Base-by-base conservation (phyloP, 2,888 invertebrate genomes). In the Gastrophysa polygoni region DNA sequence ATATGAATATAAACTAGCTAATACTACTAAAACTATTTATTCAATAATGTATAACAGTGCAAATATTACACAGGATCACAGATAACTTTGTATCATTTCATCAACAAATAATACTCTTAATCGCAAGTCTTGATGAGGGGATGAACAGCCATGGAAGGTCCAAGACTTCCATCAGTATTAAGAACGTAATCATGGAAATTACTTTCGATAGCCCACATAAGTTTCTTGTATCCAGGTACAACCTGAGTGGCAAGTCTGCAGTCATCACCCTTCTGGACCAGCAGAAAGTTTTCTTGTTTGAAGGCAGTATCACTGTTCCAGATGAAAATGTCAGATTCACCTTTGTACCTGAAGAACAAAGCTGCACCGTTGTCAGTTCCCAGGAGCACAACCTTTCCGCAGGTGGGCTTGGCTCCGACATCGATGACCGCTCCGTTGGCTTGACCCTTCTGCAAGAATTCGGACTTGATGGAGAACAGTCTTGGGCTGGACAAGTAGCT, bases 131-230 rank as follows among this genome's bases (percentile, higher is more conserved):
- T 85, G 57, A 85, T 82, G 52, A 88, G 80, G 0, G 88, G 88
- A 82, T 87, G 87, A 51, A 89, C 80, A 28, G 83, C 79, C 62
- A 88, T 84, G 29, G 85, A 85, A 21, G 88, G 84, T n/a, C 88
- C 88, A 62, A 85, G 81, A 73, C 88, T 87, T 47, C 88, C 87
- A 34, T 85, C 85, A 29, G 83, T 85, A 66, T 86, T 84, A 3
- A 83, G 78, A 66, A 88, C 84, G 73, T 84, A 89, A 77, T 89
- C 88, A 56, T 85, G 86, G 82, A 89, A 88, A 76, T 89, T 89
- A 71, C 87, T 87, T 73, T 88, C 89, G 67, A 89, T 78, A 10
- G 85, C 84, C 87, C 89, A 87, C 83, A 71, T 87, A 18, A 59
- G 59, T 29, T 59, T 59, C 34, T 49, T 59, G 38, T 59, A 59